Percentiles rank a stretch among this genome's conserved stretches.
phyloP scores from a whole-genome alignment of 2,113 vertebrate species.

The Nibea coibor region DNA sequence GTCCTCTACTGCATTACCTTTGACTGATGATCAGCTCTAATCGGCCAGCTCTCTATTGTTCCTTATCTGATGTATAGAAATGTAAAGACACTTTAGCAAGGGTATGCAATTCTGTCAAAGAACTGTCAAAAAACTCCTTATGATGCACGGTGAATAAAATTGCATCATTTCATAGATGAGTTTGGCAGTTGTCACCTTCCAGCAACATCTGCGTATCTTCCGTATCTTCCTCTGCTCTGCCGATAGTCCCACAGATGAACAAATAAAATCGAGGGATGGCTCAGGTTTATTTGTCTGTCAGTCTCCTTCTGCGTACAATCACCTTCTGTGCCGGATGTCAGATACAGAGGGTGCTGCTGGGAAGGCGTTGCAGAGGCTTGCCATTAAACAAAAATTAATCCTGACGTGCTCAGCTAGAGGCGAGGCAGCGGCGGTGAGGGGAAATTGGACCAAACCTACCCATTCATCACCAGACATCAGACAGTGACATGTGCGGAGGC shows the following conservation, averaged over 20 bases:
- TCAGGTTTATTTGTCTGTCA: constrained; percentile 57
- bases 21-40: not conserved
- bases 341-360: constrained; percentile 50
- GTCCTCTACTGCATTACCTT: not conserved
- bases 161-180: constrained; percentile 25
- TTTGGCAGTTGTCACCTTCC: constrained; percentile 26
- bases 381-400: constrained; percentile 67
- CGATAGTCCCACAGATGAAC: constrained; percentile 9
- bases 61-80: constrained; percentile 51
- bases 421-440: constrained; percentile 15
- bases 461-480: constrained; percentile 65
- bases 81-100: constrained; percentile 30
- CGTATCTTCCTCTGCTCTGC: not conserved
- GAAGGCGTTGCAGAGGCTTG: constrained; percentile 35
- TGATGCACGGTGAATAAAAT: constrained; percentile 16
- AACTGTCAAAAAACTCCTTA: constrained; percentile 17
- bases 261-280: constrained; percentile 24
- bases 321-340: constrained; percentile 42
- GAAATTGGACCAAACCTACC: constrained; percentile 50
- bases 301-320: constrained; percentile 35
- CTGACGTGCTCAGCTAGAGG: constrained; percentile 52
- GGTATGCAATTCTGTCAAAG: constrained; percentile 41
- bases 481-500: constrained; percentile 37
- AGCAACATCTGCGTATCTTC: constrained; percentile 10
- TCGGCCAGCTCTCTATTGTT: constrained; percentile 30